Conservation (phyloP, 2,888 invertebrate genomes). For the Tinea semifulvella region DNA sequence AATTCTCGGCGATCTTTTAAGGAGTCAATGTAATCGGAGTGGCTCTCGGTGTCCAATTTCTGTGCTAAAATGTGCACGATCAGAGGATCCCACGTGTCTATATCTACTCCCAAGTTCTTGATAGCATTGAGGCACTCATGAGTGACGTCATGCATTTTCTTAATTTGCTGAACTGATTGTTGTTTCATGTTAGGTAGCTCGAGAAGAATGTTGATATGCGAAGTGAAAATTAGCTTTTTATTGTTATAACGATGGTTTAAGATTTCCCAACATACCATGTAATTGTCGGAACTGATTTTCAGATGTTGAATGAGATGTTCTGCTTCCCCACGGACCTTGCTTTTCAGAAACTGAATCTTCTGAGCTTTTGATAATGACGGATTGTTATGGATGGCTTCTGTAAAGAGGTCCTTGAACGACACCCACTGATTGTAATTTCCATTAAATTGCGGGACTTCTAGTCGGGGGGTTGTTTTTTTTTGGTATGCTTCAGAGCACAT, state of each 20-base stretch:
- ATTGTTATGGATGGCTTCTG: conserved; percentile 21
- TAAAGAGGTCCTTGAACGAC: conserved; percentile 21
- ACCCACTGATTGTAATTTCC: conserved; percentile 21
- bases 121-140: conserved; percentile 21
- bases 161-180: conserved; percentile 16
- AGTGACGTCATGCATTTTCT: conserved; percentile 19
- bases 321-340: conserved; percentile 21
- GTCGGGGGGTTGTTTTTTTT: conserved; percentile 16
- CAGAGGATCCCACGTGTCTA: conserved; percentile 20
- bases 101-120: conserved; percentile 19
- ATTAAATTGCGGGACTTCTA: conserved; percentile 19
- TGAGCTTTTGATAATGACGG: conserved; percentile 19
- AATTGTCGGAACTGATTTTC: conserved; percentile 21
- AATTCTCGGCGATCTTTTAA: conserved; percentile 18
- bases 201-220: conserved; percentile 19
- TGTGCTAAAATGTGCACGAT: conserved; percentile 19
- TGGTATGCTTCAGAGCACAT: conserved; percentile 10
- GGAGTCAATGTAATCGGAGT: conserved; percentile 19
- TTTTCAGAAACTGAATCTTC: conserved; percentile 23
- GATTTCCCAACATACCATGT: conserved; percentile 21
- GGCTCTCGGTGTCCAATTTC: conserved; percentile 20
- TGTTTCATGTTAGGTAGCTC: conserved; percentile 19
- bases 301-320: conserved; percentile 23
- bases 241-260: conserved; percentile 22
- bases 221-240: conserved; percentile 17